A percentile compares a stretch with the other conserved stretches of the same genome.
These are phyloP conservation scores for Drosophila seguyi DNA, from an alignment of 1,140 invertebrate genomes.

Conservation along the genomic window DNA sequence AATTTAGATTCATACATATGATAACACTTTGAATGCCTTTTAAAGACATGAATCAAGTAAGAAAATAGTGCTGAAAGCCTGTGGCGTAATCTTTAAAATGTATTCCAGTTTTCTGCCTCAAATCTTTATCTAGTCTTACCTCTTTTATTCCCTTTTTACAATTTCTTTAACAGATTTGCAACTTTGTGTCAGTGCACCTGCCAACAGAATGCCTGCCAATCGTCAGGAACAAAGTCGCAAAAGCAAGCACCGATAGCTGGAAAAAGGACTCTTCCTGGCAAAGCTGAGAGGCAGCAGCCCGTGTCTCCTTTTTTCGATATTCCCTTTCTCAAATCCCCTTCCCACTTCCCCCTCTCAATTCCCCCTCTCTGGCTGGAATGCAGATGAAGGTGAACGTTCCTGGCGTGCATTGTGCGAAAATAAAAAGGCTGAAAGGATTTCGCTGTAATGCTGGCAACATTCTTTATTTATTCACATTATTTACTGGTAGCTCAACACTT, in stretches of 20 bases:
- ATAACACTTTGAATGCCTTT: neutral
- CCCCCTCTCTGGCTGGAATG: conserved; percentile 7
- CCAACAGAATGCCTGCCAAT: conserved; percentile 28
- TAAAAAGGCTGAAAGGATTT: conserved; percentile 12
- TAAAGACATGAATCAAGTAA: neutral
- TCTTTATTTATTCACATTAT: conserved; percentile 64
- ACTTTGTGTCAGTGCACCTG: conserved; percentile 5
- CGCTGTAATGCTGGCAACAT: conserved; percentile 50
- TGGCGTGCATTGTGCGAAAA: conserved; percentile 32
- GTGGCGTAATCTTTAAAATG: neutral
- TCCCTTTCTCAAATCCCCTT: too few relatives aligned
- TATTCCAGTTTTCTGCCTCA: neutral
- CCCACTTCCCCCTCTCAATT: neutral
- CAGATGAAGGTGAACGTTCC: conserved; percentile 19
- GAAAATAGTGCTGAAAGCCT: neutral
- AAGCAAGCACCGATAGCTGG: neutral
- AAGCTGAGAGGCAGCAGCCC: neutral
- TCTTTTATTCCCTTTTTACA: neutral
- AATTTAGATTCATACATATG: neutral
- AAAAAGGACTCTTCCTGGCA: neutral
- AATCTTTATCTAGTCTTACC: neutral
- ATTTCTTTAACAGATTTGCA: neutral
- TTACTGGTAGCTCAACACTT: conserved; percentile 56
- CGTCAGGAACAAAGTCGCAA: conserved; percentile 10
- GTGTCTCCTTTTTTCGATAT: conserved; percentile 4